Percentiles rank a stretch among this genome's conserved stretches.
phyloP scores from a whole-genome alignment of 92 coral and sea anemone genomes.

The Phymanthus crucifer region DNA sequence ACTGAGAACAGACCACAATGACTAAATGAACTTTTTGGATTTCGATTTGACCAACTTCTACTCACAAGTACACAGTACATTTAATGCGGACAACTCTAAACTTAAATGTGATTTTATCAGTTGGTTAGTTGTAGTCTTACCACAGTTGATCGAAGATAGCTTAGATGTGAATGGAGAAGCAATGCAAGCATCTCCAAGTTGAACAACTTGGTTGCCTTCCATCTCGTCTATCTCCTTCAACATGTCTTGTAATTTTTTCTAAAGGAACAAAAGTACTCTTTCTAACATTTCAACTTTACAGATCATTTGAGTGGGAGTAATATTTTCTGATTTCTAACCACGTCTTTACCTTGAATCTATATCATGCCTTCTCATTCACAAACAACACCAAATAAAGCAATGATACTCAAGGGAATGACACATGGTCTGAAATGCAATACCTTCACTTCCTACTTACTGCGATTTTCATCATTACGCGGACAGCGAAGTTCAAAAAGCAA shows the following conservation, averaged over 20 bases:
- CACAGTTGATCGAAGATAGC: constrained; percentile 85
- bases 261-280: constrained; percentile 6
- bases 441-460: background rate
- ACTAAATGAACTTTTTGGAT: background rate
- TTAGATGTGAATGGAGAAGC: constrained; percentile 99
- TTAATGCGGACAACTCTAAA: too few relatives aligned
- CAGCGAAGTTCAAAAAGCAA: too few relatives aligned
- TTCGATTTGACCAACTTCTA: too few relatives aligned
- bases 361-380: too few relatives aligned
- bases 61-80: too few relatives aligned
- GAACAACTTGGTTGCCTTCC: constrained; percentile 93
- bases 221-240: constrained; percentile 89
- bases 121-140: constrained; percentile 35
- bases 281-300: background rate
- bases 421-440: too few relatives aligned
- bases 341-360: too few relatives aligned
- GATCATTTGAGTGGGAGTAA: background rate
- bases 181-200: constrained; percentile 95
- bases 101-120: background rate
- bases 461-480: too few relatives aligned
- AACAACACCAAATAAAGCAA: too few relatives aligned
- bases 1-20: constrained; percentile 48
- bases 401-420: too few relatives aligned
- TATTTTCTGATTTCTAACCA: too few relatives aligned
- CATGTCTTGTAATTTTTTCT: constrained; percentile 98